These are phyloP conservation scores for Distichodus sexfasciatus DNA, from an alignment of 2,797 vertebrate genomes.

Conservation along the genomic window DNA sequence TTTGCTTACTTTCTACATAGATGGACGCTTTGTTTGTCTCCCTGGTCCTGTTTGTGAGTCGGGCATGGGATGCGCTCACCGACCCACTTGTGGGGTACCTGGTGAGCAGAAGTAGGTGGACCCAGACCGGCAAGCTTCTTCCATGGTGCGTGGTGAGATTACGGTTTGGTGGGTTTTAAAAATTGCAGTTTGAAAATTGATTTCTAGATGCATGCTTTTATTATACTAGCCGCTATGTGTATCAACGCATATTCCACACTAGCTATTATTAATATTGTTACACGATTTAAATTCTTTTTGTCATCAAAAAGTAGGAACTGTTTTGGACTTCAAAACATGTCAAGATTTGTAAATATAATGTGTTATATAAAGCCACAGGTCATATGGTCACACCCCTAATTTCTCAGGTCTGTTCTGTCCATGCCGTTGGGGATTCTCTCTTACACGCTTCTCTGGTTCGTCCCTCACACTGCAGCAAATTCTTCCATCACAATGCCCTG, in stretches of 20 bases:
- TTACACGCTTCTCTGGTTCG: conserved; percentile 71
- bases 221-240: no score
- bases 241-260: no score
- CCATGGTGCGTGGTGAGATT: conserved; percentile 62
- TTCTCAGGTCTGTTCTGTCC: conserved; percentile 66
- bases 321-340: no score
- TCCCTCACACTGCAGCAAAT: conserved; percentile 54
- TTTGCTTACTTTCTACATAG: conserved; percentile 45
- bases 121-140: conserved; percentile 65
- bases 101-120: conserved; percentile 70
- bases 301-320: no score
- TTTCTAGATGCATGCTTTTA: no score
- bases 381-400: no score
- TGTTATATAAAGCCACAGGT: no score
- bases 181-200: no score
- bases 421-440: conserved; percentile 66
- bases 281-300: no score
- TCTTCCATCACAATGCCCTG: conserved; percentile 62
- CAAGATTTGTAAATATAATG: no score
- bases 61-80: conserved; percentile 72
- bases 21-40: conserved; percentile 70
- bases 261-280: no score
- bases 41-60: conserved; percentile 71
- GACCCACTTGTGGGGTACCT: conserved; percentile 74
- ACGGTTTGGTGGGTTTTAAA: neutral